Evolutionary conservation across 2,113 vertebrate genomes (phyloP).

Genomic region (Anarrhichthys ocellatus): DNA sequence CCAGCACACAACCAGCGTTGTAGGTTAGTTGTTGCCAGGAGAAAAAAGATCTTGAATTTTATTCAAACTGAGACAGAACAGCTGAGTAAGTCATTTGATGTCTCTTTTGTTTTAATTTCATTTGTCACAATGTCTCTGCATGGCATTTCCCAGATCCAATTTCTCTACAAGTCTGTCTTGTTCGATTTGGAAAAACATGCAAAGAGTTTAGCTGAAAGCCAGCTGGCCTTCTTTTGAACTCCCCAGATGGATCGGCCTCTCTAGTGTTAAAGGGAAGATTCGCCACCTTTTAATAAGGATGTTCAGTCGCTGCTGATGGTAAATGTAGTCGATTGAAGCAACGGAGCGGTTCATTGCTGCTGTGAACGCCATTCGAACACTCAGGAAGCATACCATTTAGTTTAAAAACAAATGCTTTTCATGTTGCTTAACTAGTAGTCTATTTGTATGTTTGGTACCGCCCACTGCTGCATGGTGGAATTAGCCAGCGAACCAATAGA

Average conservation of each 20-base stretch:
- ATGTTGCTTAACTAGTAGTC: no score
- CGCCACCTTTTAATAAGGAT: neutral
- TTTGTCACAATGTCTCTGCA: neutral
- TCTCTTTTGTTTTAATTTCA: neutral
- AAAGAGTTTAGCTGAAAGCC: neutral
- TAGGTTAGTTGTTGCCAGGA: neutral
- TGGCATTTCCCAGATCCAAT: slow-evolving; percentile 2
- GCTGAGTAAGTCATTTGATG: neutral
- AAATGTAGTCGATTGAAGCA: neutral
- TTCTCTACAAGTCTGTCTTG: neutral
- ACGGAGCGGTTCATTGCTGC: neutral
- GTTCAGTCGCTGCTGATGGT: neutral
- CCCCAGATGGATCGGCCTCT: neutral
- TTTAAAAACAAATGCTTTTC: no score
- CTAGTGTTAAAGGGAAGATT: neutral
- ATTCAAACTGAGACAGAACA: slow-evolving; percentile 2
- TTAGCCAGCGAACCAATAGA: neutral
- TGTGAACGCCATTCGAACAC: neutral
- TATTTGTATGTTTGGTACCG: no score
- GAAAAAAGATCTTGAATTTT: neutral
- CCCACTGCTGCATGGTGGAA: no score
- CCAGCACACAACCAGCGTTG: neutral
- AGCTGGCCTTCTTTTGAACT: neutral
- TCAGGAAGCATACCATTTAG: no score
- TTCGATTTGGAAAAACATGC: neutral